phyloP scores from a whole-genome alignment of 2,888 invertebrate species.

The Incurvaria masculella region DNA sequence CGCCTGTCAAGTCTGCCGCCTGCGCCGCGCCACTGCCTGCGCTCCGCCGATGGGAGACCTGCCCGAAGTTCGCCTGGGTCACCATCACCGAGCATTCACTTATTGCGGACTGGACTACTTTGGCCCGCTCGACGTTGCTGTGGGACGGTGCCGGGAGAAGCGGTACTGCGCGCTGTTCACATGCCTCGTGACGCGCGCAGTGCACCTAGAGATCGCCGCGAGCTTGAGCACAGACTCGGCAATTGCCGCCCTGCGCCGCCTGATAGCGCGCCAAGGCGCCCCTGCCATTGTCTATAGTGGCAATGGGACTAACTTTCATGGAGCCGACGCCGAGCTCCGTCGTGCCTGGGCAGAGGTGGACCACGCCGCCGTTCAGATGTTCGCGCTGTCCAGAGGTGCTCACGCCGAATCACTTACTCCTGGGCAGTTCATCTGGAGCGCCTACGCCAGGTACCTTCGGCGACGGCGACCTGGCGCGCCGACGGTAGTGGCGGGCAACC shows the following conservation, averaged over 20 bases:
- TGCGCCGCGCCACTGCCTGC: slow-evolving; percentile 2
- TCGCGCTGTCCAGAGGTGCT: not conserved
- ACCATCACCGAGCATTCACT: not conserved
- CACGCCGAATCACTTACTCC: slow-evolving; percentile 2
- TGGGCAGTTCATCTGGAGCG: not conserved
- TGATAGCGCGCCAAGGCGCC: slow-evolving; percentile 9
- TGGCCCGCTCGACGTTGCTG: slow-evolving; percentile 4
- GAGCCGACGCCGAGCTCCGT: too few relatives aligned
- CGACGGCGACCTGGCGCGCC: too few relatives aligned
- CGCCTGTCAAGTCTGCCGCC: slow-evolving; percentile 1
- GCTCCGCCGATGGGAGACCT: slow-evolving; percentile 7
- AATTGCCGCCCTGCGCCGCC: slow-evolving; percentile 1
- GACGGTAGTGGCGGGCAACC: too few relatives aligned
- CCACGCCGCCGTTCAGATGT: not conserved
- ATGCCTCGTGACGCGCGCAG: not conserved
- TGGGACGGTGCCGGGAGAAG: slow-evolving; percentile 4
- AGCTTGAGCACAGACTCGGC: not conserved
- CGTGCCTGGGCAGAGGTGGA: not conserved
- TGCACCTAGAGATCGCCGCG: not conserved
- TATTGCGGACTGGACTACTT: slow-evolving; percentile 8
- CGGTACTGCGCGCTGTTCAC: not conserved
- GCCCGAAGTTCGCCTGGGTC: slow-evolving; percentile 5
- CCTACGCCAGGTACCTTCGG: not conserved
- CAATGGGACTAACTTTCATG: slow-evolving; percentile 10
- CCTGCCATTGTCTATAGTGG: slow-evolving; percentile 8